Evolutionary conservation across 35 echinoderm and acorn worm genomes (phyloP).

Genomic region (Acanthaster planci): DNA sequence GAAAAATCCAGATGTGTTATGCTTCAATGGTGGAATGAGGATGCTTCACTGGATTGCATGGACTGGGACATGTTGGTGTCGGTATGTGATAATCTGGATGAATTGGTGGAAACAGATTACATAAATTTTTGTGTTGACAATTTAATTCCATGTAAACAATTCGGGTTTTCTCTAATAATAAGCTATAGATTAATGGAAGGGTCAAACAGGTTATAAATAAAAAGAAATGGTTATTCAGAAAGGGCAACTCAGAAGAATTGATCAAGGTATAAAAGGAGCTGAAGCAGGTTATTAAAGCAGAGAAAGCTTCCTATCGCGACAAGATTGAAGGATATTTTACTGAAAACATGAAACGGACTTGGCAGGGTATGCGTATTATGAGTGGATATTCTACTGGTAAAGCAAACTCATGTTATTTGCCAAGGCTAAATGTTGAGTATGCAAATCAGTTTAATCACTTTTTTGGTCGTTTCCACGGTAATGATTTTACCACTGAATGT

Average conservation of each 20-base stretch:
- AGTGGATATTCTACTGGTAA: slow-evolving; percentile 40
- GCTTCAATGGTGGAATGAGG: slow-evolving; percentile 29
- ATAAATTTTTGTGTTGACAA: slow-evolving; percentile 28
- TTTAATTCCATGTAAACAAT: not conserved
- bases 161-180: slow-evolving; percentile 30
- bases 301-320: slow-evolving; percentile 19
- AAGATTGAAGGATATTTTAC: slow-evolving; percentile 42
- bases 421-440: slow-evolving; percentile 11
- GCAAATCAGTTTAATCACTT: slow-evolving; percentile 49
- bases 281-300: not conserved
- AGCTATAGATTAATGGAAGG: slow-evolving; percentile 23
- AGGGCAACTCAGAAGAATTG: not conserved
- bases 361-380: slow-evolving; percentile 52
- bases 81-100: not conserved
- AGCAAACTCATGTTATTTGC: not conserved
- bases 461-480: slow-evolving; percentile 35
- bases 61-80: slow-evolving; percentile 51
- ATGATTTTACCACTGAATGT: not conserved
- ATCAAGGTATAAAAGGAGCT: slow-evolving; percentile 10
- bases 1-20: slow-evolving; percentile 35
- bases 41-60: slow-evolving; percentile 34
- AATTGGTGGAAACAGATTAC: slow-evolving; percentile 26
- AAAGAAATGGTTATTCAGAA: slow-evolving; percentile 37
- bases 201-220: slow-evolving; percentile 43
- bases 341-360: slow-evolving; percentile 42